phyloP scores from a whole-genome alignment of 2,113 vertebrate species.

The Crotalus viridis region DNA sequence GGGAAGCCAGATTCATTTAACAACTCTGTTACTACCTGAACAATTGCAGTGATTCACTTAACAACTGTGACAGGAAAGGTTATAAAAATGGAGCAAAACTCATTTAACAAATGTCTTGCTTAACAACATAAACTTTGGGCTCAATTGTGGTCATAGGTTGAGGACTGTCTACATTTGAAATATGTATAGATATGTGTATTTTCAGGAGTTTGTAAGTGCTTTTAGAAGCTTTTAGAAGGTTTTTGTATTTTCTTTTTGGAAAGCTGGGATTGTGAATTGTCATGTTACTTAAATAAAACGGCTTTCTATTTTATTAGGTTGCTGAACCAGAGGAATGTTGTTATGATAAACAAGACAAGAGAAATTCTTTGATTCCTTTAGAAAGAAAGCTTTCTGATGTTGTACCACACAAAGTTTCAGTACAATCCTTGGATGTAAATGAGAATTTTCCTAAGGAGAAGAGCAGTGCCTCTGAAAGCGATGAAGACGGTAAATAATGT shows the following conservation, averaged over 20 bases:
- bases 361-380: slow-evolving; percentile 65
- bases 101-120: too few relatives aligned
- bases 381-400: slow-evolving; percentile 67
- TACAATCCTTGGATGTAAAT: slow-evolving; percentile 81
- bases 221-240: not conserved
- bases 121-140: too few relatives aligned
- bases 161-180: not conserved
- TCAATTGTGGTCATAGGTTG: too few relatives aligned
- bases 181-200: not conserved
- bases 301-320: slow-evolving; percentile 21
- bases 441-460: slow-evolving; percentile 81
- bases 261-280: not conserved
- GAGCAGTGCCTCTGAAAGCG: slow-evolving; percentile 81
- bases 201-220: not conserved
- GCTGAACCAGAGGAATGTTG: slow-evolving; percentile 69
- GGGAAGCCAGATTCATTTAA: too few relatives aligned
- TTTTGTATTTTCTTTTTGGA: not conserved
- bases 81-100: too few relatives aligned
- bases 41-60: too few relatives aligned
- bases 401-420: slow-evolving; percentile 64
- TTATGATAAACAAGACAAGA: slow-evolving; percentile 61
- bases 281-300: not conserved
- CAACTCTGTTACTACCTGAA: too few relatives aligned
- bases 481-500: slow-evolving; percentile 80
- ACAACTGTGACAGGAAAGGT: too few relatives aligned